Base-by-base conservation (phyloP, 2,797 vertebrate species). In the Harpagifer antarcticus region DNA sequence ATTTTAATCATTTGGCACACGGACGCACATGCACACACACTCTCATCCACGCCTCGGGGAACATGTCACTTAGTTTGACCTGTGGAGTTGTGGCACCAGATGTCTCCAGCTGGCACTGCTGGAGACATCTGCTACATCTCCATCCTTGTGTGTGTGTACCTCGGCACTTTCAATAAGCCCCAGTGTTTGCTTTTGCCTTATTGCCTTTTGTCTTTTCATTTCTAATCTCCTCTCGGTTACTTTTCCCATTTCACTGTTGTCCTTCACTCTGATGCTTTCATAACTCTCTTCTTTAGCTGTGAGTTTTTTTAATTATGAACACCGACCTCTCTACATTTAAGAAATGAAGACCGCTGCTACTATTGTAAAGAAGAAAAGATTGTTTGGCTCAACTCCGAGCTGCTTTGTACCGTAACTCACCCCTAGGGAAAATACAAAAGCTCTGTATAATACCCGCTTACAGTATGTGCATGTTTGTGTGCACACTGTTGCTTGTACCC, bases 81-180 rank as follows among this genome's bases (percentile, higher is more conserved):
- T 92, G 93, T 94, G 82, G 90, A 94, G 92, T 92, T 92, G 89
- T 92, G 92, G 89, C 92, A 93, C 88, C 91, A 92, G 89, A 92
- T 92, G 93, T 94, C 89, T 93, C 92, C 93, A 94, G 94, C 91
- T 95, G 93, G 90, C 90, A 87, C 90, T 74, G 54, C 85, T 88
- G 88, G 88, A 92, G 89, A 89, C 94, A 94, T 95, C 93, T 94
- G 95, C 84, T 92, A 79, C 76, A 71, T 86, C 83, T 92, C 89
- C 72, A 72, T 58, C 56, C 33, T 10, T 72, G 54, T 55, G 33
- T 58, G 49, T 63, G 57, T 67, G 53, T 68, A 52, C 64, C 60
- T 75, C 81, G 63, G 81, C 71, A 54, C 73, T 79, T 82, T 76
- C 72, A 87, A 84, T 87, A 86, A 91, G 69, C 86, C 75, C 76